Evolutionary conservation across 2,113 vertebrate genomes (phyloP), one percentile per base, ranked within the genome.

Genomic region (Papio anubis): DNA sequence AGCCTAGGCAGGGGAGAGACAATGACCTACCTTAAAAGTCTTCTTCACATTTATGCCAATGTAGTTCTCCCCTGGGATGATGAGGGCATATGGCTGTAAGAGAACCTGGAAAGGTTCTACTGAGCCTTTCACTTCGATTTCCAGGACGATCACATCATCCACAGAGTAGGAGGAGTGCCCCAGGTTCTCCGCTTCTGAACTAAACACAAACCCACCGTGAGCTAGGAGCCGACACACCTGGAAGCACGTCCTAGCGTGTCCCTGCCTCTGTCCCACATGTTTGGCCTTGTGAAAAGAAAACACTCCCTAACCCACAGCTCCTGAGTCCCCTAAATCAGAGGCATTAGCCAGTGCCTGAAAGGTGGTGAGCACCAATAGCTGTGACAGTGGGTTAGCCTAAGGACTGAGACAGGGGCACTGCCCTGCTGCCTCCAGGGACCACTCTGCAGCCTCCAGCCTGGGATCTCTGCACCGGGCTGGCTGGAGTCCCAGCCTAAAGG

Each of bases 121-220:
- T 0, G 98, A 98, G 50, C 99, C 99, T 97, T 99, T 99, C 75
- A 99, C 98, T 96, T 99, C 99, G 55, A 99, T 98, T 96, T 99
- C 99, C 98, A 99, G 96, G 32, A 96, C 98, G 9, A 99, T 99
- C 72, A 99, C 98, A 27, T 99, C 99, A 9, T 97, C 97, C 90
- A 88, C 86, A 35, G 97, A 92, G 70, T 97, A 97, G 18, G 88
- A 70, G 5, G 43, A 66, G 5, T 97, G 97, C 13, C 68, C 83
- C 84, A 75, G 66, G 20, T 14, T 84, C 8, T 81, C 68, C 3
- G 95, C 96, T 32, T 98, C 95, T 86, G 61, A 6, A 50, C 99
- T 99, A 86, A 43, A 61, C 48, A 80, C 66, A 83, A 40, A 40
- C 52, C 50, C 61, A 1, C 35, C 1, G 0, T 73, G 25, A 96